phyloP scores from a whole-genome alignment of 92 coral and sea anemone species.

The Virgularia gustaviana region DNA sequence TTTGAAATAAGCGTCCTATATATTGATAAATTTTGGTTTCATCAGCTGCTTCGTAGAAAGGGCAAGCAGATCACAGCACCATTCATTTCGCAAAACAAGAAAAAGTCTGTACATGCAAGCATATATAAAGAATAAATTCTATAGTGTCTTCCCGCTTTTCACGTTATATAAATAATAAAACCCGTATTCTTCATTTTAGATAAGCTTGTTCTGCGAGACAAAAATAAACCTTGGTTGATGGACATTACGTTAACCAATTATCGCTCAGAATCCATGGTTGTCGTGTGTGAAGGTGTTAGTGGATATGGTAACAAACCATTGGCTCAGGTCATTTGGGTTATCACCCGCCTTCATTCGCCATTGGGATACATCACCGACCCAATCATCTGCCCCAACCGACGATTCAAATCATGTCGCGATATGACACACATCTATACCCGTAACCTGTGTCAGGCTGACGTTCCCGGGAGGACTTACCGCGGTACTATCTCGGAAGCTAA shows the following conservation, averaged over 20 bases:
- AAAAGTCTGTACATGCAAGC: no score
- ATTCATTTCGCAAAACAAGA: no score
- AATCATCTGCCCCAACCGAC: slow-evolving; percentile 43
- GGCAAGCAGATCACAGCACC: no score
- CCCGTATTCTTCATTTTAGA: no score
- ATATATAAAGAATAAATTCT: no score
- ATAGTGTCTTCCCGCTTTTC: no score
- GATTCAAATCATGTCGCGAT: slow-evolving; percentile 49
- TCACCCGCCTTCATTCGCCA: slow-evolving; percentile 79
- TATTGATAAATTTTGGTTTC: no score
- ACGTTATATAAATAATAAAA: no score
- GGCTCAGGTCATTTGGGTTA: slow-evolving; percentile 44
- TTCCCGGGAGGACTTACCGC: slow-evolving; percentile 66
- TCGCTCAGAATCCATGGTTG: slow-evolving; percentile 3
- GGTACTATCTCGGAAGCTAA: slow-evolving; percentile 49
- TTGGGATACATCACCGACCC: slow-evolving; percentile 95
- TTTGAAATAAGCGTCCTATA: no score
- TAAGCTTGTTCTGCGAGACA: not conserved
- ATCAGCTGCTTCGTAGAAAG: no score
- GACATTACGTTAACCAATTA: slow-evolving; percentile 55
- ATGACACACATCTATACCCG: slow-evolving; percentile 60
- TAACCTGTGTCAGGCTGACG: slow-evolving; percentile 69
- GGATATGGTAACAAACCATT: slow-evolving; percentile 48
- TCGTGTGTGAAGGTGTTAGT: slow-evolving; percentile 41
- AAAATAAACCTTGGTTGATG: slow-evolving; percentile 47